Percentiles rank a stretch among this genome's conserved stretches.
Conservation (phyloP, 2,797 vertebrate species). For the Lagodon rhomboides region DNA sequence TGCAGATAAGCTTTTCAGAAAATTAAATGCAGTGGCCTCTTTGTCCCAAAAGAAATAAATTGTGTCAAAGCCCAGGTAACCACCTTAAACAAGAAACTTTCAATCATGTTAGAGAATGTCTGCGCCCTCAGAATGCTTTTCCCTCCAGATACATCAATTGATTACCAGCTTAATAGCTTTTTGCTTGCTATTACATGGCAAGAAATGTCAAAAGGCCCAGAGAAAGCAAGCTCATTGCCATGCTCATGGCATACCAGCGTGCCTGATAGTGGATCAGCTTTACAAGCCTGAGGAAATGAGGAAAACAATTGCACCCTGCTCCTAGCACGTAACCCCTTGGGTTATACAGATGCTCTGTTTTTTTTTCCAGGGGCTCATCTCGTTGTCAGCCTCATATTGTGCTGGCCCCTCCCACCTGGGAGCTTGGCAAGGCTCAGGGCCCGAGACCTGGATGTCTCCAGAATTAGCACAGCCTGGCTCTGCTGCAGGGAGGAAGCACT, state of each 20-base stretch:
- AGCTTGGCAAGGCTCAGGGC: constrained; percentile 52
- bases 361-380: constrained; percentile 59
- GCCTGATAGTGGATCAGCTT: constrained; percentile 77
- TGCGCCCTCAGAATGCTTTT: constrained; percentile 59
- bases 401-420: constrained; percentile 66
- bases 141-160: constrained; percentile 77
- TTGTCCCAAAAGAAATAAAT: constrained; percentile 72
- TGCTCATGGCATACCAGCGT: constrained; percentile 68
- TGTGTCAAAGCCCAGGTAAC: constrained; percentile 58
- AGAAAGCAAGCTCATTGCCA: constrained; percentile 79
- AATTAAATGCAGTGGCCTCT: constrained; percentile 58
- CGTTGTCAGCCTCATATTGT: constrained; percentile 54
- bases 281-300: constrained; percentile 79
- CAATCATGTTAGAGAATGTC: constrained; percentile 72
- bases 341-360: constrained; percentile 56
- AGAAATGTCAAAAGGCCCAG: constrained; percentile 80
- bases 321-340: constrained; percentile 57
- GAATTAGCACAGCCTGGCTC: constrained; percentile 78
- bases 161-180: constrained; percentile 82
- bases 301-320: constrained; percentile 79
- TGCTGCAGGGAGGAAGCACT: constrained; percentile 69
- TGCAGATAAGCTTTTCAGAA: constrained; percentile 64
- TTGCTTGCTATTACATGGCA: constrained; percentile 77
- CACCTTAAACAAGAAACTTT: constrained; percentile 75
- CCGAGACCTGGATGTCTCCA: constrained; percentile 77